Evolutionary conservation across 2,113 vertebrate species (phyloP).

Genomic region (Aviceda subcristata): DNA sequence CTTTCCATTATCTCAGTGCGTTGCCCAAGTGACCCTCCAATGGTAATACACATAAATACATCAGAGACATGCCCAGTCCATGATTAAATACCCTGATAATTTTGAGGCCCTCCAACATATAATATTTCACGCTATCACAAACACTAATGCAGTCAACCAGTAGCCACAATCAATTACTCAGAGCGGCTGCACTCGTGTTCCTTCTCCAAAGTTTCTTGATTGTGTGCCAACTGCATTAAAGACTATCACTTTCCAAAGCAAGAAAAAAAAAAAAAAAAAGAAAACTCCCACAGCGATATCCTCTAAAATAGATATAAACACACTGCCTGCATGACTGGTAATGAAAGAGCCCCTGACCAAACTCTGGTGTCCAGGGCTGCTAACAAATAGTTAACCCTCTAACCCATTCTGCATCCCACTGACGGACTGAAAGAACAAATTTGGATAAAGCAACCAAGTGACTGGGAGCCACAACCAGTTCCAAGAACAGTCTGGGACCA

Average conservation of each 20-base stretch:
- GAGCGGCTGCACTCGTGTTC: not conserved
- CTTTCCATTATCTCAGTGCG: slow-evolving; percentile 32
- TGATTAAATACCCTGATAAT: slow-evolving; percentile 65
- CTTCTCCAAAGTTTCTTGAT: slow-evolving; percentile 33
- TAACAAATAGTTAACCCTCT: not conserved
- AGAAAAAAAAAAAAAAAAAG: not conserved
- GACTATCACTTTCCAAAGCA: slow-evolving; percentile 13
- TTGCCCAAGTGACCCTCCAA: slow-evolving; percentile 1
- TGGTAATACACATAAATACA: slow-evolving; percentile 55
- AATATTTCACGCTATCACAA: slow-evolving; percentile 30
- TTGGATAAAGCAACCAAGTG: slow-evolving; percentile 9
- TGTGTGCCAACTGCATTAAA: not conserved
- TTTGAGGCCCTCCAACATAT: slow-evolving; percentile 3
- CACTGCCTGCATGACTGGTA: not conserved
- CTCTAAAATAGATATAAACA: not conserved
- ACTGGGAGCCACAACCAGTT: slow-evolving; percentile 42
- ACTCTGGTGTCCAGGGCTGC: not conserved
- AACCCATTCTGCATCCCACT: not conserved
- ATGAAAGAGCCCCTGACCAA: not conserved
- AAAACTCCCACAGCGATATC: not conserved
- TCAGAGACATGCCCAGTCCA: slow-evolving; percentile 27
- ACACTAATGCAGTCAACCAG: slow-evolving; percentile 37
- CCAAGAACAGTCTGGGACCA: slow-evolving; percentile 45
- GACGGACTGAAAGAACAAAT: not conserved
- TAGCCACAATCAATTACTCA: slow-evolving; percentile 53